phyloP scores from a whole-genome alignment of 2,797 vertebrate genomes.

The Furcifer pardalis region DNA sequence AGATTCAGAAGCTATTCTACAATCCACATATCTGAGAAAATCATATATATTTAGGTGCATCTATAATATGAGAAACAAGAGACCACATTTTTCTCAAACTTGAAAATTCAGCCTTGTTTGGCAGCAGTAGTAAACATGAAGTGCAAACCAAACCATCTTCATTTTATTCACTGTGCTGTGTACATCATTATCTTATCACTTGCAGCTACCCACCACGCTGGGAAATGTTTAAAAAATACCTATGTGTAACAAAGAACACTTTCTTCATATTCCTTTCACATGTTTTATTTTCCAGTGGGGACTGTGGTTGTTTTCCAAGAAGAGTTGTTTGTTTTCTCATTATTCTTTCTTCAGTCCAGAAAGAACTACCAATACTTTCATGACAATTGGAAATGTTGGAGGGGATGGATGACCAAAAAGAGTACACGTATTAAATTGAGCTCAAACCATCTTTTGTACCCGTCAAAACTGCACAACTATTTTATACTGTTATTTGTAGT shows the following conservation, averaged over 20 bases:
- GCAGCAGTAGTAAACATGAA: constrained; percentile 25
- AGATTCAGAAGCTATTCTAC: constrained; percentile 42
- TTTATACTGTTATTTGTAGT: constrained; percentile 99
- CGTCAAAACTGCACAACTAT: constrained; percentile 96
- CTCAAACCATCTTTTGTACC: constrained; percentile 91
- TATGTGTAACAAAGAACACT: constrained; percentile 77
- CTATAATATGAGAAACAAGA: constrained; percentile 30
- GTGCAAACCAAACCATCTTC: constrained; percentile 20
- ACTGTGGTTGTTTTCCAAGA: constrained; percentile 75
- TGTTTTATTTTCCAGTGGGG: constrained; percentile 88
- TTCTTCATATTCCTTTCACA: constrained; percentile 79
- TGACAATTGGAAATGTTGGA: constrained; percentile 68
- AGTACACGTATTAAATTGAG: constrained; percentile 78
- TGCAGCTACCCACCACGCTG: constrained; percentile 72
- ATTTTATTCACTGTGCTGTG: constrained; percentile 71
- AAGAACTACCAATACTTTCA: constrained; percentile 78
- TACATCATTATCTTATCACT: constrained; percentile 85
- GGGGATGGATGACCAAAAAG: constrained; percentile 68
- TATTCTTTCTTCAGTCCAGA: constrained; percentile 60
- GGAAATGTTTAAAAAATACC: constrained; percentile 60
- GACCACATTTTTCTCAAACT: constrained; percentile 13
- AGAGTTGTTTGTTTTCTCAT: constrained; percentile 13
- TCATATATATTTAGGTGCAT: background rate
- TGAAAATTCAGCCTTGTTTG: background rate
- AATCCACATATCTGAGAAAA: constrained; percentile 28